A percentile compares a stretch with the other conserved stretches of the same genome.
Conservation (phyloP, 2,888 invertebrate genomes). For the Byasa hedistus region DNA sequence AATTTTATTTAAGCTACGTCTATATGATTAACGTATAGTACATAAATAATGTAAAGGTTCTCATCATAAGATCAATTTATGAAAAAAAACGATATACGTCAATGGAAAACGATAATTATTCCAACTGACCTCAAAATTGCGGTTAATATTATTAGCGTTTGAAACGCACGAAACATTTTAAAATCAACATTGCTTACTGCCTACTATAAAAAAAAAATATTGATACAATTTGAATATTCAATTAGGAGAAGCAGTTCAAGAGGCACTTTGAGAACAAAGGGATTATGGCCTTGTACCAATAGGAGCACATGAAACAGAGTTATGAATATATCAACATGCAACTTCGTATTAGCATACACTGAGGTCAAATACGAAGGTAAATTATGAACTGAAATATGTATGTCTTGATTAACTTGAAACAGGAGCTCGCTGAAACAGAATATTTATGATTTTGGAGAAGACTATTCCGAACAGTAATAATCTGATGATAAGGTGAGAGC, state of each 20-base stretch:
- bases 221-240: slow-evolving; percentile 19
- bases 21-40: too few relatives aligned
- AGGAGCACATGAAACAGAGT: slow-evolving; percentile 8
- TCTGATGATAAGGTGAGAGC: too few relatives aligned
- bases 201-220: neutral
- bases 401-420: neutral
- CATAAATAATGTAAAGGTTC: too few relatives aligned
- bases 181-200: too few relatives aligned
- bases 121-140: too few relatives aligned
- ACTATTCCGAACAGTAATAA: too few relatives aligned
- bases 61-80: too few relatives aligned
- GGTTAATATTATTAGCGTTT: too few relatives aligned
- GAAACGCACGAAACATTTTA: too few relatives aligned
- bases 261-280: slow-evolving; percentile 27
- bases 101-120: too few relatives aligned
- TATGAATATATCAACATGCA: slow-evolving; percentile 13
- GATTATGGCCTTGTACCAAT: slow-evolving; percentile 18
- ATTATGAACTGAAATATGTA: neutral
- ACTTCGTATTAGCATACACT: slow-evolving; percentile 5
- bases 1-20: too few relatives aligned
- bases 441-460: neutral
- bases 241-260: slow-evolving; percentile 23
- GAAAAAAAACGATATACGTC: too few relatives aligned
- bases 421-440: neutral
- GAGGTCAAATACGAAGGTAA: neutral